These are phyloP conservation scores for Trachymyrmex septentrionalis DNA, from an alignment of 1,140 invertebrate species.

Conservation along the genomic window DNA sequence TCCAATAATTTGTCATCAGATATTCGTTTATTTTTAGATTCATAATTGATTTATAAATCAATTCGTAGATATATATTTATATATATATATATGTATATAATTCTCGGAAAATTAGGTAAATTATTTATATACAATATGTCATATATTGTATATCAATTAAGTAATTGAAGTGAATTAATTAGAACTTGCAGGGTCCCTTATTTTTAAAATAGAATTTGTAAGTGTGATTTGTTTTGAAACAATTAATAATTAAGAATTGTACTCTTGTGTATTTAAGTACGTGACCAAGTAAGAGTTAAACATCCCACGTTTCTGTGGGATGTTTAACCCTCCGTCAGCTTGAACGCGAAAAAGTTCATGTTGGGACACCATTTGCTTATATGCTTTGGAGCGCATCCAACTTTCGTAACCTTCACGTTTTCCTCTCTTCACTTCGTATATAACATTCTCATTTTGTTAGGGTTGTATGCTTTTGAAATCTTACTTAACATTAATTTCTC, in stretches of 20 bases:
- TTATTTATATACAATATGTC: background rate
- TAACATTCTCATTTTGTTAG: slow-evolving; percentile 14
- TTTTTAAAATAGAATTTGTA: background rate
- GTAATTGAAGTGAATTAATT: background rate
- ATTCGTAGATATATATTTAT: background rate
- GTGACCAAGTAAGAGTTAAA: background rate
- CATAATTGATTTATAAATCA: background rate
- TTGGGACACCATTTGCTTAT: slow-evolving; percentile 26
- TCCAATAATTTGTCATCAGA: background rate
- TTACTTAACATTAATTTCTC: slow-evolving; percentile 18
- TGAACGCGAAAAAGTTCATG: slow-evolving; percentile 11
- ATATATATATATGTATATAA: too few relatives aligned
- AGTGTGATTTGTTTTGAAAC: background rate
- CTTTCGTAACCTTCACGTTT: slow-evolving; percentile 42
- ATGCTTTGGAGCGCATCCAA: slow-evolving; percentile 64
- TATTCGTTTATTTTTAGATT: background rate
- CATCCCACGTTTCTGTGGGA: background rate
- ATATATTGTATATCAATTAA: background rate
- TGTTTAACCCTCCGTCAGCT: slow-evolving; percentile 14
- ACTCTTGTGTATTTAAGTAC: background rate
- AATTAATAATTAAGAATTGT: background rate
- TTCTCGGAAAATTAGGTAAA: background rate
- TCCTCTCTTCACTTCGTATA: background rate
- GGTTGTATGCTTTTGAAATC: slow-evolving; percentile 1
- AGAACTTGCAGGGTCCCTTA: too few relatives aligned